Base-by-base conservation (phyloP, 1,140 invertebrate genomes). In the Apocrypta bakeri region DNA sequence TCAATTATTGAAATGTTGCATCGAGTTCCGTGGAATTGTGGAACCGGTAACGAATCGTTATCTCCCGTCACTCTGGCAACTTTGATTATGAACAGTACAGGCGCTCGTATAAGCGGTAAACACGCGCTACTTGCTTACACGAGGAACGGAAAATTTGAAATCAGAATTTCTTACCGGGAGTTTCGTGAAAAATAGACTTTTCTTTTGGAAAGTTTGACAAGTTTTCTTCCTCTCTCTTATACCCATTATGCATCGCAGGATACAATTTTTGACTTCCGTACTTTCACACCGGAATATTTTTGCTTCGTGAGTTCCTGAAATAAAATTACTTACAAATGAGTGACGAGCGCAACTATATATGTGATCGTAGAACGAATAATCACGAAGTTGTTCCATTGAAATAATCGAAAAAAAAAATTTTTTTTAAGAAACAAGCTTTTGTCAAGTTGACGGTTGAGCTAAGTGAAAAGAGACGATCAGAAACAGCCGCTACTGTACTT, bases 171-270 rank as follows among this genome's bases (percentile, higher is more conserved):
- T 27, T n/a, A 11, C 9, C 63, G 24, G 63, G 63, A 66, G 63
- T 66, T 27, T 66, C 27, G 27, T 66, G 63, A 66, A 66, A 66
- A 66, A 66, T 66, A 25, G 63, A 66, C 63, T 66, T 66, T 66
- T 66, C 24, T 66, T 66, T 66, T 7, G 63, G 63, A 2, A 66
- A 66, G 63, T 66, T 66, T 27, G 9, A 27, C 25, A 66, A 66
- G 63, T 66, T 66, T 27, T 29, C 63, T 66, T 12, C 11, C 3
- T 61, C 14, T 14, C 63, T 66, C 24, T 29, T 66, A 27, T 66
- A 29, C 25, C 63, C n/a, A 29, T 29, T 66, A 66, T 17, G 48
- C 48, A n/a, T 21, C 48, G 48, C 3, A 7, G 48, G 24, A 66
- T 27, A 27, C 27, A 29, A 66, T 66, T 66, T 66, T 66, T 66